A percentile compares a stretch with the other conserved stretches of the same genome.
phyloP scores from a whole-genome alignment of 2,113 vertebrate species.

The Pseudorasbora parva region DNA sequence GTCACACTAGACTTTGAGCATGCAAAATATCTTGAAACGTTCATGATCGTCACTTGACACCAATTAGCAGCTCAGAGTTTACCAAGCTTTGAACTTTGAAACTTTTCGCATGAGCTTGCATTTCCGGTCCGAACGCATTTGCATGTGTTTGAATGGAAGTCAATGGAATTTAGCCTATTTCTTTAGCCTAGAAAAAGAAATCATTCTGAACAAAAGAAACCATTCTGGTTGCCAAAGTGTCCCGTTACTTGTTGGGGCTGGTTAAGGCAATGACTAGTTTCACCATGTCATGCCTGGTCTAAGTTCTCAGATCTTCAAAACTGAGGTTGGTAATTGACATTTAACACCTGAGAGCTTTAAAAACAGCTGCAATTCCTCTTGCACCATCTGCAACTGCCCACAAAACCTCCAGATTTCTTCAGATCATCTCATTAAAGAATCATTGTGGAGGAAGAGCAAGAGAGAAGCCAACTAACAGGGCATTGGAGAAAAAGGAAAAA shows the following conservation, averaged over 20 bases:
- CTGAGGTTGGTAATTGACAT: not conserved
- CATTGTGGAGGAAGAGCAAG: not conserved
- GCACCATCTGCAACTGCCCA: not conserved
- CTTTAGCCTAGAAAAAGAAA: not conserved
- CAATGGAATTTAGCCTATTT: too few species aligned
- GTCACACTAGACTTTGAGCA: too few species aligned
- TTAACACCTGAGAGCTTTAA: not conserved
- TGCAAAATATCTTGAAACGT: too few species aligned
- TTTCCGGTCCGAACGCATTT: too few species aligned
- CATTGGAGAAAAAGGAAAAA: not conserved
- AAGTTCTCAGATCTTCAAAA: not conserved
- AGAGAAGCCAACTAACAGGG: not conserved
- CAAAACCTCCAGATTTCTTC: not conserved
- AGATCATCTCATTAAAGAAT: not conserved
- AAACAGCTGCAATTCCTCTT: not conserved
- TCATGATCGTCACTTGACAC: too few species aligned
- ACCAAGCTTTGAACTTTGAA: too few species aligned
- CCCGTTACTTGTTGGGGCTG: not conserved
- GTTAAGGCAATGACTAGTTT: not conserved
- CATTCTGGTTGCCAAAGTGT: not conserved
- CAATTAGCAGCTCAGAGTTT: too few species aligned
- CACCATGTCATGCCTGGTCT: not conserved
- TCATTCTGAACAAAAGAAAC: not conserved
- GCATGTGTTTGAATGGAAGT: too few species aligned
- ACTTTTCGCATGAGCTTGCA: too few species aligned